These are phyloP conservation scores for Nephrotoma flavescens DNA, from an alignment of 2,888 invertebrate genomes.

Conservation along the genomic window DNA sequence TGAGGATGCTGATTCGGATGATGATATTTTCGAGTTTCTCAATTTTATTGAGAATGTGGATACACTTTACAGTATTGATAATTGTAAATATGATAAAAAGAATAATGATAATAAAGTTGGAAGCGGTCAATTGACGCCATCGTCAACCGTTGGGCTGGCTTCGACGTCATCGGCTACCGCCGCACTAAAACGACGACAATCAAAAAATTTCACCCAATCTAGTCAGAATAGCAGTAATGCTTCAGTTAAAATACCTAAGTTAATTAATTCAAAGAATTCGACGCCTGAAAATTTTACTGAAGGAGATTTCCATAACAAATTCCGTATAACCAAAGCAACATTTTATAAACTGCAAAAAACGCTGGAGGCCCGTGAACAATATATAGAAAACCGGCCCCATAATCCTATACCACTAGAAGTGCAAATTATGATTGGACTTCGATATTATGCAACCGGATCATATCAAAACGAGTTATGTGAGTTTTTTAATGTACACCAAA, in stretches of 20 bases:
- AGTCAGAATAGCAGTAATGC: not conserved
- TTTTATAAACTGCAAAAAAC: not conserved
- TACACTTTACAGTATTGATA: not conserved
- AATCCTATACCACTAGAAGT: not conserved
- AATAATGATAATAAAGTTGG: not conserved
- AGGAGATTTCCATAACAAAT: not conserved
- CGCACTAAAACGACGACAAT: not conserved
- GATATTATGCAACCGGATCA: conserved; percentile 1
- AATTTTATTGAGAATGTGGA: conserved; percentile 3
- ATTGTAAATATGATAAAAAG: not conserved
- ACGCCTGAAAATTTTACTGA: not conserved
- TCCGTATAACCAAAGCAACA: conserved; percentile 1
- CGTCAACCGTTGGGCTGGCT: not conserved
- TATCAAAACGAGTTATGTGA: conserved; percentile 1
- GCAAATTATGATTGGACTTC: not conserved
- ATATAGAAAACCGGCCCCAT: not conserved
- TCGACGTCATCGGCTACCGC: not conserved
- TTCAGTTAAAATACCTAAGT: not conserved
- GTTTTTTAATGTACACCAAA: not conserved
- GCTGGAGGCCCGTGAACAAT: not conserved
- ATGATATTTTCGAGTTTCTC: not conserved
- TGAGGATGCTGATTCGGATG: not conserved
- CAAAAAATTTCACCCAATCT: not conserved
- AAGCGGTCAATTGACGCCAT: not conserved
- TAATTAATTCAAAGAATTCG: not conserved